phyloP scores from a whole-genome alignment of 2,888 invertebrate genomes.

The Pediacus dermestoides region DNA sequence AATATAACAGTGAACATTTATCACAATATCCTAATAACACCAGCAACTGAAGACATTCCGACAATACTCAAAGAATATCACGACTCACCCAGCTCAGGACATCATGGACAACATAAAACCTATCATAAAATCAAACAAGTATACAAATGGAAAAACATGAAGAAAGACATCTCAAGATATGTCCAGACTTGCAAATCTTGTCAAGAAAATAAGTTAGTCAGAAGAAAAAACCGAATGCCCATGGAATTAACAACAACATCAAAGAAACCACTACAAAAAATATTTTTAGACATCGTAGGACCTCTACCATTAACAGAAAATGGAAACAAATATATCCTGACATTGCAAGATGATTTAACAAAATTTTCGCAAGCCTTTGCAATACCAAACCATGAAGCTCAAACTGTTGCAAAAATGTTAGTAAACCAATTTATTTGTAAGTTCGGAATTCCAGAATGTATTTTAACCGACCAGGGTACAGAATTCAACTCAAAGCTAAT shows the following conservation, averaged over 20 bases:
- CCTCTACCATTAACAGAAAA: slow-evolving; percentile 33
- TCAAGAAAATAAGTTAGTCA: slow-evolving; percentile 24
- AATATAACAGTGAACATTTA: neutral
- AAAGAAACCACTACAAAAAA: slow-evolving; percentile 30
- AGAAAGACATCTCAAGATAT: slow-evolving; percentile 5
- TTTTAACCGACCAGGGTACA: slow-evolving; percentile 24
- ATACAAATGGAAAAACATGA: slow-evolving; percentile 8
- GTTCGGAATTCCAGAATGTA: slow-evolving; percentile 23
- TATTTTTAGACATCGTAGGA: slow-evolving; percentile 38
- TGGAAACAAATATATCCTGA: slow-evolving; percentile 40
- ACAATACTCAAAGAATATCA: slow-evolving; percentile 11
- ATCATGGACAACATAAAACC: slow-evolving; percentile 4
- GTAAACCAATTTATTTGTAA: slow-evolving; percentile 25
- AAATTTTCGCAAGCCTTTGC: slow-evolving; percentile 38
- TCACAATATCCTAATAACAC: slow-evolving; percentile 5
- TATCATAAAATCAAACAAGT: slow-evolving; percentile 5
- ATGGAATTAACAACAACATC: slow-evolving; percentile 35
- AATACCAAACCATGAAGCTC: slow-evolving; percentile 37
- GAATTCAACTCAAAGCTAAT: slow-evolving; percentile 31
- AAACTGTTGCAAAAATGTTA: slow-evolving; percentile 33
- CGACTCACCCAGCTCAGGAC: slow-evolving; percentile 1
- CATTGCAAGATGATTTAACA: slow-evolving; percentile 40
- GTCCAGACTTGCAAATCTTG: slow-evolving; percentile 5
- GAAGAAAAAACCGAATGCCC: slow-evolving; percentile 24
- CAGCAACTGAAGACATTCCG: slow-evolving; percentile 1